These are phyloP conservation scores for Megalops atlanticus DNA, from an alignment of 2,113 vertebrate genomes.

Conservation along the genomic window DNA sequence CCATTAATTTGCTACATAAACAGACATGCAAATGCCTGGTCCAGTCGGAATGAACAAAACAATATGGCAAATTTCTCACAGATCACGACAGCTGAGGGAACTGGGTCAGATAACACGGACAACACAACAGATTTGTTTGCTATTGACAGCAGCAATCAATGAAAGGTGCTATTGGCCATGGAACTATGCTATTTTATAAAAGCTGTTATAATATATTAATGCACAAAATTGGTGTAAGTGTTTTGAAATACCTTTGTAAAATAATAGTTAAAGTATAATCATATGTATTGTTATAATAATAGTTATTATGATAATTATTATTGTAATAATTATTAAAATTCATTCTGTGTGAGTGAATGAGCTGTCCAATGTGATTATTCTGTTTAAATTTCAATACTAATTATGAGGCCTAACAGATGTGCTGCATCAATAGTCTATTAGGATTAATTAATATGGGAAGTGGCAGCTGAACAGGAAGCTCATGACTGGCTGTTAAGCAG, in stretches of 20 bases:
- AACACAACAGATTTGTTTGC: constrained; percentile 89
- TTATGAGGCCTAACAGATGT: constrained; percentile 96
- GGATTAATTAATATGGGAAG: constrained; percentile 95
- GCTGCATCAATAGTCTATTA: constrained; percentile 94
- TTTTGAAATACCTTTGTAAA: no score
- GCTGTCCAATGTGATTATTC: constrained; percentile 75
- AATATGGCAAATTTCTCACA: constrained; percentile 90
- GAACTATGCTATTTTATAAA: no score
- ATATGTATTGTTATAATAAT: no score
- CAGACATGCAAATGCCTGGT: constrained; percentile 61
- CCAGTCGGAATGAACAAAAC: constrained; percentile 69
- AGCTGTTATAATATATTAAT: no score
- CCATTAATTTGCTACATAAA: constrained; percentile 72
- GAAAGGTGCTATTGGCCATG: constrained; percentile 59
- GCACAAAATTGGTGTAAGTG: no score
- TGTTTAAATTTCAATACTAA: constrained; percentile 91
- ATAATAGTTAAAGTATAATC: no score
- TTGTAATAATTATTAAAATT: no score
- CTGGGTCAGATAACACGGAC: constrained; percentile 90
- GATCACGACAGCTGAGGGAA: constrained; percentile 87
- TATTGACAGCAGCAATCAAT: constrained; percentile 93
- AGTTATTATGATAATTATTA: no score
- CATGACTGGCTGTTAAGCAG: constrained; percentile 81
- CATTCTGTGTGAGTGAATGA: constrained; percentile 77
- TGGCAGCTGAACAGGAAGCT: constrained; percentile 89